Conservation (phyloP, 2,113 vertebrate species). For the Agelaius tricolor region DNA sequence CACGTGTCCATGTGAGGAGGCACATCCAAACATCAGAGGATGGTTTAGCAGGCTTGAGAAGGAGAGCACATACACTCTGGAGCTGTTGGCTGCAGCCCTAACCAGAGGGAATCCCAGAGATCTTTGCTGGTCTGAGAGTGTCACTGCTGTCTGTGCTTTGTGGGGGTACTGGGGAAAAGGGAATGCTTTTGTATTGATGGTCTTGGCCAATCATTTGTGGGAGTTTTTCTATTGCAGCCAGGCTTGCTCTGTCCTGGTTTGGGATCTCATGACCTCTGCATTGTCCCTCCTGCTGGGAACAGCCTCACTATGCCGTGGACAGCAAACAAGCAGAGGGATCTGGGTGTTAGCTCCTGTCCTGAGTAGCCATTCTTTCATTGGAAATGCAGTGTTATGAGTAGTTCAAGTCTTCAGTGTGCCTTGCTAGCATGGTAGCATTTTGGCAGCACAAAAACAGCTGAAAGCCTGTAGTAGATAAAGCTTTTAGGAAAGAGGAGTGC, state of each 20-base stretch:
- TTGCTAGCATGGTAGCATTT: not conserved
- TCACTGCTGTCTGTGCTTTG: not conserved
- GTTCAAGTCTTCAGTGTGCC: not conserved
- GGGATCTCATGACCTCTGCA: not conserved
- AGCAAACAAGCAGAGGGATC: not conserved
- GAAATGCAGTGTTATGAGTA: not conserved
- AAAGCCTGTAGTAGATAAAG: not conserved
- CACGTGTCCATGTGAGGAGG: not conserved
- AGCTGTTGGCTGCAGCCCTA: not conserved
- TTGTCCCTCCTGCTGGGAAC: not conserved
- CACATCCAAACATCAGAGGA: not conserved
- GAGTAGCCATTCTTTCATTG: not conserved
- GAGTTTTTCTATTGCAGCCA: not conserved
- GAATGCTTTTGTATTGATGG: not conserved
- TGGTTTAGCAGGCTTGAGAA: accelerated
- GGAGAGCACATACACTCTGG: not conserved
- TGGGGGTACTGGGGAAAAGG: not conserved
- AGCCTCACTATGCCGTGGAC: not conserved
- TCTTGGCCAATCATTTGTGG: not conserved
- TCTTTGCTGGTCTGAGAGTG: not conserved
- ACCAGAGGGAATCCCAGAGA: not conserved
- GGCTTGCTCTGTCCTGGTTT: not conserved
- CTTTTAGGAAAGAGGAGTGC: not conserved
- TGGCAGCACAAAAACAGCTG: not conserved
- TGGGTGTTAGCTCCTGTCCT: not conserved